These are phyloP conservation scores for Heterotilapia buettikoferi DNA, from an alignment of 2,113 vertebrate genomes.

Conservation along the genomic window DNA sequence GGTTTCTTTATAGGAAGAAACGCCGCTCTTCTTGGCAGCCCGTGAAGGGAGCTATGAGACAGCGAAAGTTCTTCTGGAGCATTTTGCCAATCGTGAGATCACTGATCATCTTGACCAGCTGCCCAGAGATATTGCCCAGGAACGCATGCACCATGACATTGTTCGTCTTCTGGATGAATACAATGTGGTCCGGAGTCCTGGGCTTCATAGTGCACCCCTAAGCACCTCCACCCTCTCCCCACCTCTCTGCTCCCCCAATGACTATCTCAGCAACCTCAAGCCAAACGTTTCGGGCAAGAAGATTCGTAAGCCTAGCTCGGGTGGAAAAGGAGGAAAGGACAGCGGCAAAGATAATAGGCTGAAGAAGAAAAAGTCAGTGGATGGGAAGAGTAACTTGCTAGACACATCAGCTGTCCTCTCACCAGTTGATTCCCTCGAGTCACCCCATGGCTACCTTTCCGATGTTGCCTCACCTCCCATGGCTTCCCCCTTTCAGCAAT, in stretches of 20 bases:
- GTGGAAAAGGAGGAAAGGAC: constrained; percentile 82
- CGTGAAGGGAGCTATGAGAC: constrained; percentile 96
- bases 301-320: constrained; percentile 81
- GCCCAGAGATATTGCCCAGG: constrained; percentile 91
- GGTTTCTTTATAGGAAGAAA: constrained; percentile 83
- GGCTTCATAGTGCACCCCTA: constrained; percentile 74
- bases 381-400: constrained; percentile 83
- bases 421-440: constrained; percentile 91
- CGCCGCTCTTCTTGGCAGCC: constrained; percentile 89
- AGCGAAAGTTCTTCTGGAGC: constrained; percentile 90
- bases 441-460: constrained; percentile 87
- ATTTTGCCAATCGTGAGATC: constrained; percentile 96
- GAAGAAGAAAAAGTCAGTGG: constrained; percentile 86
- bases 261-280: constrained; percentile 88
- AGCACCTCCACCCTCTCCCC: constrained; percentile 82
- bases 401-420: constrained; percentile 86
- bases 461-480: constrained; percentile 90
- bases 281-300: constrained; percentile 77
- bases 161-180: constrained; percentile 92
- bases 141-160: constrained; percentile 97
- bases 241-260: constrained; percentile 86
- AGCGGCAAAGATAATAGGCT: constrained; percentile 80
- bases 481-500: constrained; percentile 90
- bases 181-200: constrained; percentile 89
- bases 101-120: constrained; percentile 97